phyloP scores from a whole-genome alignment of 2,888 invertebrate genomes.

The Dolomedes plantarius region DNA sequence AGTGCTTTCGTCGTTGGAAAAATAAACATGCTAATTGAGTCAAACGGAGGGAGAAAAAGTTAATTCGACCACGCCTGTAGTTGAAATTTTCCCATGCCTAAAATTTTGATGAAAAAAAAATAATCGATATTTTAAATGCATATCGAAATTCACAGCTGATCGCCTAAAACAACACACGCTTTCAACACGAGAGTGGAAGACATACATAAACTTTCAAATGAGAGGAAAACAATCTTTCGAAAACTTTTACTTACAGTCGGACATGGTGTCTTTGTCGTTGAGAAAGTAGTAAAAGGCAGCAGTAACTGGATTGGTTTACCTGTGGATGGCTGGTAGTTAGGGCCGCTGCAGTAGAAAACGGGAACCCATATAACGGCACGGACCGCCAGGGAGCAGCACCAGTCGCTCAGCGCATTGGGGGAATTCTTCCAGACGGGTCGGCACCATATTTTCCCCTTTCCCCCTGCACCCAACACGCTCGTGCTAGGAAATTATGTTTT shows the following conservation, averaged over 20 bases:
- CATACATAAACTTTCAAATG: too few relatives aligned
- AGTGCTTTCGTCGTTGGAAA: too few relatives aligned
- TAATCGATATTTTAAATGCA: constrained; percentile 18
- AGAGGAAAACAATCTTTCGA: too few relatives aligned
- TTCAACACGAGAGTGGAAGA: too few relatives aligned
- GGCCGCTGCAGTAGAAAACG: constrained; percentile 37
- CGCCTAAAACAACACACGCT: too few relatives aligned
- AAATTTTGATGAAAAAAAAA: not conserved
- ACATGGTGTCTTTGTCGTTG: constrained; percentile 27
- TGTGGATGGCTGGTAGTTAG: constrained; percentile 47
- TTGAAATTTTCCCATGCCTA: not conserved
- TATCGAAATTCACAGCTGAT: not conserved
- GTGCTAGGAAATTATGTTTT: not conserved
- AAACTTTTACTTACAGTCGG: constrained; percentile 56
- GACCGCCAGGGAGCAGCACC: constrained; percentile 57
- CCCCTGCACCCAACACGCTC: not conserved
- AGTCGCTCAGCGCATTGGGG: constrained; percentile 27
- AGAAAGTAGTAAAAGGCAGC: constrained; percentile 8
- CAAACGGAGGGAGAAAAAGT: not conserved
- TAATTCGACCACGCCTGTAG: constrained; percentile 10
- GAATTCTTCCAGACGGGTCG: constrained; percentile 39
- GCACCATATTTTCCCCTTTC: constrained; percentile 48
- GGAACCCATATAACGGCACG: constrained; percentile 37
- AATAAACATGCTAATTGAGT: too few relatives aligned
- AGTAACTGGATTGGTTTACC: constrained; percentile 43